Base-by-base conservation (phyloP, 2,888 invertebrate genomes). In the Crematogaster levior region DNA sequence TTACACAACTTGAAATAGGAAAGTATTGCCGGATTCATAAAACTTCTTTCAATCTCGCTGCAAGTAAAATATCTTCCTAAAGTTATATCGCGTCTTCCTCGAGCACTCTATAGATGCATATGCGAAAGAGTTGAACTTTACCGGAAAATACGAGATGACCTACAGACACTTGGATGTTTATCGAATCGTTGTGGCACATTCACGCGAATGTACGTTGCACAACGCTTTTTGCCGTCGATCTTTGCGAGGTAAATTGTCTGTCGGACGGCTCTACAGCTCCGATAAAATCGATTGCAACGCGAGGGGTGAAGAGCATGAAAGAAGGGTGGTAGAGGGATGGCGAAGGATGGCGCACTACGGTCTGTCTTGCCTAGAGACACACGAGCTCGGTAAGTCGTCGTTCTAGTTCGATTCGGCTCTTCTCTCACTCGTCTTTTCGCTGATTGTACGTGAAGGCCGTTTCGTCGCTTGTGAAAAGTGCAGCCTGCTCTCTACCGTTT, bases 241-340 rank as follows among this genome's bases (percentile, higher is more conserved):
- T 81, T 81, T 81, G 73, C 81, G 68, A 63, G 74, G 56, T 84
- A 65, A 83, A 83, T 81, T 72, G 77, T 77, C 77, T 56, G 48
- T 77, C 63, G 83, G 63, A 74, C 63, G 66, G 56, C 70, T 61
- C 34, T 79, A 74, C 60, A 63, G 56, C 70, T 61, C 34, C 79
- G 83, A 83, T 82, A 83, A 88, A 88, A 85, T 83, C 73, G 81
- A 81, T 80, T 61, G 85, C 37, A 56, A 65, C 74, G 80, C 60
- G 60, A 24, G 60, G 27, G 30, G 34, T 43, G 27, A 65, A 63
- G 63, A 24, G 40, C 24, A 40, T 40, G 74, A 74, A 53, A 80
- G 63, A 9, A n/a, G 65, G n/a, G 21, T 48, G n/a, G 30, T 10
- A 12, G 72, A 18, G 34, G 56, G 30, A 6, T n/a, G 53, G 18